Conservation (phyloP, 2,888 invertebrate genomes). For the Monopis laevigella region DNA sequence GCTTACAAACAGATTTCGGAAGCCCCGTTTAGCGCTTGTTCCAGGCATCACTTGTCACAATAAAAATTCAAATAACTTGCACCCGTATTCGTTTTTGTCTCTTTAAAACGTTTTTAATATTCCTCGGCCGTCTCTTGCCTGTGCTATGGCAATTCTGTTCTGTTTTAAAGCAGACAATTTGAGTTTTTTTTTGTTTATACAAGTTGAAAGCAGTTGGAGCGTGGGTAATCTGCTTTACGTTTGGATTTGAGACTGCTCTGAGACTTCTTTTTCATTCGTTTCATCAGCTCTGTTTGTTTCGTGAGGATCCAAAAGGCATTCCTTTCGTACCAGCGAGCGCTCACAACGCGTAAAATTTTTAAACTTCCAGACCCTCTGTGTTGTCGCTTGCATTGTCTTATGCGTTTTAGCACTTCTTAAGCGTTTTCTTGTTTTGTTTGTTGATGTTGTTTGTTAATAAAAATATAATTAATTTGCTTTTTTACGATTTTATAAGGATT, state of each 20-base stretch:
- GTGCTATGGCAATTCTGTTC: constrained; percentile 51
- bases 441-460: too few relatives aligned
- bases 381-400: not conserved
- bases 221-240: constrained; percentile 63
- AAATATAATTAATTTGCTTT: too few relatives aligned
- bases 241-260: constrained; percentile 49
- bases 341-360: constrained; percentile 56
- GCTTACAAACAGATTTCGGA: too few relatives aligned
- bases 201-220: constrained; percentile 61
- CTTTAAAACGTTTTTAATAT: constrained; percentile 63
- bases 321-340: constrained; percentile 41
- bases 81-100: constrained; percentile 39
- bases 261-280: constrained; percentile 50
- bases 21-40: not conserved
- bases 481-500: too few relatives aligned
- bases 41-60: constrained; percentile 40
- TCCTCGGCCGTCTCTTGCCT: constrained; percentile 48
- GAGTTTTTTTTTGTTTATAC: constrained; percentile 59
- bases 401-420: not conserved
- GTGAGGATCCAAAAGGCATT: constrained; percentile 27
- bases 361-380: constrained; percentile 29
- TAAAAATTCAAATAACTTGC: constrained; percentile 52
- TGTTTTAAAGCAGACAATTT: constrained; percentile 56
- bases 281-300: constrained; percentile 45
- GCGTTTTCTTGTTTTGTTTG: too few relatives aligned